phyloP scores from a whole-genome alignment of 2,113 vertebrate genomes.

The Picathartes gymnocephalus region DNA sequence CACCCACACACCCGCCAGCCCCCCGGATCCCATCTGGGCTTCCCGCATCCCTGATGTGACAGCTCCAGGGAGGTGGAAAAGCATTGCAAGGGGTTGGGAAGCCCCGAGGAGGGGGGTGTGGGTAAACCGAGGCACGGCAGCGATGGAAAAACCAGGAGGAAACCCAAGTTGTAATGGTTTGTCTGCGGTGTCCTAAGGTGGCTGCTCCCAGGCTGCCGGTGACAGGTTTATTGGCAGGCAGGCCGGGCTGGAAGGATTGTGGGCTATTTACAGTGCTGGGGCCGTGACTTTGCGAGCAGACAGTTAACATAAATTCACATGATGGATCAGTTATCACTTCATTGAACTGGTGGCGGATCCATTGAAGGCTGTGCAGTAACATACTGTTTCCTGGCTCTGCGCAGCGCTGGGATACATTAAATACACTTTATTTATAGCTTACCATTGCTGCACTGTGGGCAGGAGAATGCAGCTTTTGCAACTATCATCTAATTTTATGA shows the following conservation, averaged over 20 bases:
- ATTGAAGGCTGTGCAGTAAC: conserved; percentile 77
- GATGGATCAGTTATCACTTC: conserved; percentile 84
- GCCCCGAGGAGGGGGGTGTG: not conserved
- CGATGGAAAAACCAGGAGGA: not conserved
- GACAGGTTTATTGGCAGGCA: conserved; percentile 81
- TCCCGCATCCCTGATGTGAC: conserved; percentile 23
- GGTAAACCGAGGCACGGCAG: not conserved
- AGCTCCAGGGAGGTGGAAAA: conserved; percentile 21
- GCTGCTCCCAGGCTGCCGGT: conserved; percentile 56
- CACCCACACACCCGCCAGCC: not conserved
- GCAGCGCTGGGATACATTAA: conserved; percentile 79
- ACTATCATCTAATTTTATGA: conserved; percentile 85
- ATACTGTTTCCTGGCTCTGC: conserved; percentile 73
- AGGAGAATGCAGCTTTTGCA: conserved; percentile 81
- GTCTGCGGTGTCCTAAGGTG: conserved; percentile 73
- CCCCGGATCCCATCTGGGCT: not conserved
- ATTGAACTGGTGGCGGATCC: conserved; percentile 79
- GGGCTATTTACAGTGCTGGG: conserved; percentile 78
- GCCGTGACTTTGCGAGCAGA: conserved; percentile 79
- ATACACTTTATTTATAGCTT: conserved; percentile 83
- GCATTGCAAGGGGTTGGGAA: not conserved
- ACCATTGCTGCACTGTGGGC: conserved; percentile 68
- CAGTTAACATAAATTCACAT: conserved; percentile 86
- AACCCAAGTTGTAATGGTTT: conserved; percentile 60
- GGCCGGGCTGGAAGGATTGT: conserved; percentile 74